A percentile compares a stretch with the other conserved stretches of the same genome.
Conservation (phyloP, 2,797 vertebrate species). For the Acipenser transmontanus region DNA sequence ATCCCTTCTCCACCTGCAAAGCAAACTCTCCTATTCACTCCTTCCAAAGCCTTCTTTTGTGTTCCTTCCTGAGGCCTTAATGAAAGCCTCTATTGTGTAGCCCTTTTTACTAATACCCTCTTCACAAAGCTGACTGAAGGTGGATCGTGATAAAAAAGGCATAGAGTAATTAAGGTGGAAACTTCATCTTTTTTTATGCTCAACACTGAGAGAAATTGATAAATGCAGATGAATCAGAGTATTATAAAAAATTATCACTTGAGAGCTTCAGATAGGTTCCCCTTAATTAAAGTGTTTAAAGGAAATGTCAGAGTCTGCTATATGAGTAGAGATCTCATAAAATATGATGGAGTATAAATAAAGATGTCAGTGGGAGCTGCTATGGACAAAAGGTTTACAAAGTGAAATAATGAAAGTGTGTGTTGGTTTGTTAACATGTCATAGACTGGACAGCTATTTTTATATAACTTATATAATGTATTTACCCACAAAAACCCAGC, state of each 20-base stretch:
- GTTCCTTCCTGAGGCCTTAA: conserved; percentile 69
- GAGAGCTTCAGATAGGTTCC: conserved; percentile 52
- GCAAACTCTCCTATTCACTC: conserved; percentile 64
- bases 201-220: background rate
- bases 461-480: too few relatives aligned
- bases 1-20: conserved; percentile 71
- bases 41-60: conserved; percentile 82
- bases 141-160: conserved; percentile 84
- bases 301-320: conserved; percentile 27
- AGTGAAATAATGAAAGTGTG: too few relatives aligned
- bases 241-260: conserved; percentile 45
- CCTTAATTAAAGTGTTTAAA: conserved; percentile 47
- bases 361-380: too few relatives aligned
- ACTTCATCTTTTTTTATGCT: conserved; percentile 63
- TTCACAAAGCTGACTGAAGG: conserved; percentile 83
- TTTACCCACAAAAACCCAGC: too few relatives aligned
- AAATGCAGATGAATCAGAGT: conserved; percentile 30
- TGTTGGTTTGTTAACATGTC: too few relatives aligned
- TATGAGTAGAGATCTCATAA: background rate
- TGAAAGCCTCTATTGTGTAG: conserved; percentile 93
- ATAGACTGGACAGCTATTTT: too few relatives aligned
- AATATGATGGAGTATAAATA: too few relatives aligned
- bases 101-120: conserved; percentile 81
- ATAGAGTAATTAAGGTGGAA: conserved; percentile 87
- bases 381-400: too few relatives aligned